These are phyloP conservation scores for Cremastobaeus sp. DNA, from an alignment of 2,888 invertebrate genomes.

Conservation along the genomic window DNA sequence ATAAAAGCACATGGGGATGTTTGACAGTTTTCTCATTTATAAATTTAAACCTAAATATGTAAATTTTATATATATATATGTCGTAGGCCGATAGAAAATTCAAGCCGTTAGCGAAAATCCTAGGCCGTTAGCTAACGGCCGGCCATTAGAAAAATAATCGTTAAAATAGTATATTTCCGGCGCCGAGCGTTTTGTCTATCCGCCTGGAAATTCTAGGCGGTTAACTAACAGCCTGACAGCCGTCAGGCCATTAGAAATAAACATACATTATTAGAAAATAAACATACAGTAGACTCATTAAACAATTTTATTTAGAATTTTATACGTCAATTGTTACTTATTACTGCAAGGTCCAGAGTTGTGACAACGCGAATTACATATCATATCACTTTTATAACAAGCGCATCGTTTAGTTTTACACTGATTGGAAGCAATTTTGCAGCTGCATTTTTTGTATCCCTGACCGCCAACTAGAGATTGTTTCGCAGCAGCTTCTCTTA, in stretches of 20 bases:
- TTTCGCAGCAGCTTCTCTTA: constrained; percentile 9
- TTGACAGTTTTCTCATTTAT: too few relatives aligned
- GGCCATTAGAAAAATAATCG: constrained; percentile 8
- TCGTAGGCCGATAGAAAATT: too few relatives aligned
- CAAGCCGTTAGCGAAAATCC: constrained; percentile 16
- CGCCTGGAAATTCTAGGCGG: constrained; percentile 11
- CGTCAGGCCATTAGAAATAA: constrained; percentile 7
- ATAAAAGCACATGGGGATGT: too few relatives aligned
- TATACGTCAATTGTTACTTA: too few relatives aligned
- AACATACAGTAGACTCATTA: too few relatives aligned
- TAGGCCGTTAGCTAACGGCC: constrained; percentile 16
- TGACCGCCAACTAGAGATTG: background rate
- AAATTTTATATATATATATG: too few relatives aligned
- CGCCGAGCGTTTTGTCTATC: constrained; percentile 10
- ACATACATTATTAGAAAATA: too few relatives aligned
- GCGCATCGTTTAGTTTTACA: constrained; percentile 1
- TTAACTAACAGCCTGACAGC: constrained; percentile 14
- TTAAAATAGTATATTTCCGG: constrained; percentile 4
- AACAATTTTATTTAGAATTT: too few relatives aligned
- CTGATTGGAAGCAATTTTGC: background rate
- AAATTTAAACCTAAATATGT: too few relatives aligned
- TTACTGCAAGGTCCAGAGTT: too few relatives aligned
- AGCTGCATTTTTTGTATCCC: constrained; percentile 10
- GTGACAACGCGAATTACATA: too few relatives aligned
- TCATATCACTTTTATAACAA: background rate